Evolutionary conservation across 2,797 vertebrate genomes (phyloP).

Genomic region (Chiroxiphia lanceolata): DNA sequence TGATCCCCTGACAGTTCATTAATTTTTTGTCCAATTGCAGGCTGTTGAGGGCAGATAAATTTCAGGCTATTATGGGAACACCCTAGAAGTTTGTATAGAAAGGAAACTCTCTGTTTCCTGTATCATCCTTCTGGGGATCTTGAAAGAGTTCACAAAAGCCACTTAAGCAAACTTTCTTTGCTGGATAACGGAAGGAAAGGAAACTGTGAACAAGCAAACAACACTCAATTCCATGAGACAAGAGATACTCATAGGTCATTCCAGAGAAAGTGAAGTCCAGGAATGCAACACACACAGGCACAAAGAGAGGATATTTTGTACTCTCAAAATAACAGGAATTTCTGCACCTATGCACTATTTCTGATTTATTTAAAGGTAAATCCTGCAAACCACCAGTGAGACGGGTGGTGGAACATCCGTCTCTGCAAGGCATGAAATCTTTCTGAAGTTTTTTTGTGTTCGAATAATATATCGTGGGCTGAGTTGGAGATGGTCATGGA

Average conservation of each 20-base stretch:
- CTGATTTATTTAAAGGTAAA: neutral
- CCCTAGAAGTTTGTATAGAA: conserved; percentile 65
- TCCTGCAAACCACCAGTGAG: neutral
- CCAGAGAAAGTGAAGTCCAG: conserved; percentile 31
- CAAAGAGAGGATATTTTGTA: neutral
- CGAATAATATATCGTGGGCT: neutral
- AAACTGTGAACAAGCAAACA: conserved; percentile 76
- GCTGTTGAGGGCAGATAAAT: conserved; percentile 62
- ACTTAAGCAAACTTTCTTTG: conserved; percentile 66
- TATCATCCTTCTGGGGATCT: conserved; percentile 77
- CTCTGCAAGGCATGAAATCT: neutral
- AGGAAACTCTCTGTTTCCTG: conserved; percentile 75
- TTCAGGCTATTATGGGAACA: conserved; percentile 65
- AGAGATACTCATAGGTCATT: conserved; percentile 34
- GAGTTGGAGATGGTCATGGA: neutral
- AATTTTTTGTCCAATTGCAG: conserved; percentile 43
- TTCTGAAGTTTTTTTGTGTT: neutral
- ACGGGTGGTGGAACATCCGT: rapidly evolving
- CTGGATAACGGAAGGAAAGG: conserved; percentile 73
- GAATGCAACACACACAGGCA: neutral
- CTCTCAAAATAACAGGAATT: neutral
- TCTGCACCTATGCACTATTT: neutral
- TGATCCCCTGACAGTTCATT: conserved; percentile 57
- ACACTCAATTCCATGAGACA: conserved; percentile 51
- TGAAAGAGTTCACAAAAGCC: conserved; percentile 66